Percentiles rank a stretch among this genome's conserved stretches.
Evolutionary conservation across 2,797 vertebrate species (phyloP).

Genomic region (Lepidocolaptes lacrymiger): DNA sequence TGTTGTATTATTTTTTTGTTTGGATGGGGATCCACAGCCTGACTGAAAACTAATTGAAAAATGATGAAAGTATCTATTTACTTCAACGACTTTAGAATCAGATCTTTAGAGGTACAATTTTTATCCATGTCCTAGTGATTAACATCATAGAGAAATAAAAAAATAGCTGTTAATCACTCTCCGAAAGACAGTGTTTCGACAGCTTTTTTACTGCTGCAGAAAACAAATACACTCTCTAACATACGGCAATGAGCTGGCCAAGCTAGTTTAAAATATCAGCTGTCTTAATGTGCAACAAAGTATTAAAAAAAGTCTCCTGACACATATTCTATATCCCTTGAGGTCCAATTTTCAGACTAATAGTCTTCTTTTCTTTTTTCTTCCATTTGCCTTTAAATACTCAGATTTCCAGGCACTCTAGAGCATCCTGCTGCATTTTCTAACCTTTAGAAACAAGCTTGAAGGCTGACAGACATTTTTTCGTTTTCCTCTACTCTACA

Average conservation of each 20-base stretch:
- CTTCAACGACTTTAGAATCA: not conserved
- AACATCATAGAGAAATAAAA: not conserved
- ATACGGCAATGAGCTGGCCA: not conserved
- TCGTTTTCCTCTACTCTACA: not conserved
- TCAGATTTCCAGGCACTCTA: not conserved
- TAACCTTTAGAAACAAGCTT: not conserved
- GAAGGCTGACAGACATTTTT: not conserved
- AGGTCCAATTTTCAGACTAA: constrained; percentile 31
- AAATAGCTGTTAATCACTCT: not conserved
- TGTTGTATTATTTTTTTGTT: not conserved
- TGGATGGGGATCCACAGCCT: not conserved
- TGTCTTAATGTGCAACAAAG: not conserved
- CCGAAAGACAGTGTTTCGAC: not conserved
- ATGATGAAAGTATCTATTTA: not conserved
- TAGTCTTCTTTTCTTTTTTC: not conserved
- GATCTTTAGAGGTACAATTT: not conserved
- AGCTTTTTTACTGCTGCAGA: not conserved
- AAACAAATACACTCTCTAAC: constrained; percentile 11
- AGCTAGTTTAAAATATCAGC: constrained; percentile 36
- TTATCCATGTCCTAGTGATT: not conserved
- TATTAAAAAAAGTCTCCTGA: constrained; percentile 18
- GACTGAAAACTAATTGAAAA: constrained; percentile 11
- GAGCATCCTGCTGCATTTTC: not conserved
- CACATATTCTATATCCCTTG: constrained; percentile 2
- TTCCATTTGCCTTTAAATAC: not conserved